Conservation (phyloP, 2,888 invertebrate genomes). For the Villa cingulata region DNA sequence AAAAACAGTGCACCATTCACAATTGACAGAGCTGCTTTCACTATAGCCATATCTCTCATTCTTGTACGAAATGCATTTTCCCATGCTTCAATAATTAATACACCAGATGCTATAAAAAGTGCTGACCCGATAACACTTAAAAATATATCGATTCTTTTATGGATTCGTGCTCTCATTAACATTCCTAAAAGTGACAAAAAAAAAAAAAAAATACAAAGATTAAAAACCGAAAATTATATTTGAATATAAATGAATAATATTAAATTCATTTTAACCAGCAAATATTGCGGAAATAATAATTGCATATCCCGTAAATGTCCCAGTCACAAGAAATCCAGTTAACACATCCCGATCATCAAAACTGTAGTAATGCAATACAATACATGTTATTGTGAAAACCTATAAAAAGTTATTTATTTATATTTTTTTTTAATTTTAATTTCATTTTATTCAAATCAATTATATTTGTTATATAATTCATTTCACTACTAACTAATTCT, state of each 20-base stretch:
- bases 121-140: constrained; percentile 60
- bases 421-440: neutral
- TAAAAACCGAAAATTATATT: neutral
- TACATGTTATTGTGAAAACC: constrained; percentile 53
- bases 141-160: constrained; percentile 64
- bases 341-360: constrained; percentile 41
- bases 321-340: constrained; percentile 50
- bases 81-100: constrained; percentile 54
- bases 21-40: constrained; percentile 63
- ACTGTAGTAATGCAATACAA: constrained; percentile 60
- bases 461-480: neutral
- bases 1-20: constrained; percentile 61
- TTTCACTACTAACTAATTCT: constrained; percentile 32
- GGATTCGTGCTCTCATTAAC: constrained; percentile 57
- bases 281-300: constrained; percentile 59
- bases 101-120: constrained; percentile 58
- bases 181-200: constrained; percentile 42
- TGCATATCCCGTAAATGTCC: constrained; percentile 60
- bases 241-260: neutral
- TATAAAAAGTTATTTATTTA: constrained; percentile 27
- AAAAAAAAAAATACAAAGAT: neutral
- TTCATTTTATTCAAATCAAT: neutral
- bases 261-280: constrained; percentile 38
- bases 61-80: constrained; percentile 36
- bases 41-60: constrained; percentile 44